These are phyloP conservation scores for Ardeotis arabs DNA, from an alignment of 2,113 vertebrate species.

Conservation along the genomic window DNA sequence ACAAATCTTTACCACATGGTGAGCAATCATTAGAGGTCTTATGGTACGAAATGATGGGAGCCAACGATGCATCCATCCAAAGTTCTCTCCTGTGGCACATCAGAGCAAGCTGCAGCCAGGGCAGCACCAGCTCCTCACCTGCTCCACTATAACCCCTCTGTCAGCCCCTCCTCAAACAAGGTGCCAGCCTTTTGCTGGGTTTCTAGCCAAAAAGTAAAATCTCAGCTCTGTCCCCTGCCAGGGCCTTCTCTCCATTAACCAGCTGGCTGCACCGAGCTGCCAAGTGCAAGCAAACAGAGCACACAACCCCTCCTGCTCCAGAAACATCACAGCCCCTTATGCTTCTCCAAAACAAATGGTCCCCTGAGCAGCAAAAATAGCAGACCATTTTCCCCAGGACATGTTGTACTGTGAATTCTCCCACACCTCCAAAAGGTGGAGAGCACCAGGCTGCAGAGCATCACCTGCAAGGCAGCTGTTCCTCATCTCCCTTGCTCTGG, in stretches of 20 bases:
- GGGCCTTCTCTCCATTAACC: neutral
- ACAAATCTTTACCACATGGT: neutral
- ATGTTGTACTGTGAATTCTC: fast-evolving
- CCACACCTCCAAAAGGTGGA: neutral
- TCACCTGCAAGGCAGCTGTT: neutral
- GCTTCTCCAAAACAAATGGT: neutral
- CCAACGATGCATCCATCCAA: fast-evolving
- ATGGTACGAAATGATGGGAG: neutral
- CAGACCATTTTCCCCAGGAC: neutral
- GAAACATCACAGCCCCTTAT: neutral
- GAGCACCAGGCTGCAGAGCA: fast-evolving
- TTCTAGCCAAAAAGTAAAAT: neutral
- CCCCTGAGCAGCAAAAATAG: neutral
- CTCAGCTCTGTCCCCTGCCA: neutral
- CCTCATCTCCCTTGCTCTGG: neutral
- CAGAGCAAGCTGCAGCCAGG: neutral
- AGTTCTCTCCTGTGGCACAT: neutral
- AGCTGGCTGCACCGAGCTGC: neutral
- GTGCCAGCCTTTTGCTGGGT: neutral
- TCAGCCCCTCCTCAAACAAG: too few species aligned
- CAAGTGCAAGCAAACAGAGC: neutral
- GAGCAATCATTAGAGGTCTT: neutral
- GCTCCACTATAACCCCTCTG: too few species aligned
- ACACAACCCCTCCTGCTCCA: neutral
- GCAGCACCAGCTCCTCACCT: neutral